phyloP scores from a whole-genome alignment of 2,888 invertebrate genomes.

The Drosophila testacea region DNA sequence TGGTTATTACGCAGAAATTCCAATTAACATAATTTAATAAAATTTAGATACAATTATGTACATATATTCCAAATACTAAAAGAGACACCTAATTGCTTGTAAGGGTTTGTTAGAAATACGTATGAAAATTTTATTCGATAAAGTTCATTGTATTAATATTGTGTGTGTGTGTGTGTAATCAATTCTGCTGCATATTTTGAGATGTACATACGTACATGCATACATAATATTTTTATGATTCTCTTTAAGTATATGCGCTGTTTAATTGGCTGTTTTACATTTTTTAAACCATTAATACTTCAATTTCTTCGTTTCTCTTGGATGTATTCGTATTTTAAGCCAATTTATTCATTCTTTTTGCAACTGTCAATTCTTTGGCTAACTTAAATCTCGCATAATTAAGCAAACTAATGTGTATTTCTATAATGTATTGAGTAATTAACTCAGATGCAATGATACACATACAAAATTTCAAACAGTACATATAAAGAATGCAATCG shows the following conservation, averaged over 20 bases:
- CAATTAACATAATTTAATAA: conserved; percentile 7
- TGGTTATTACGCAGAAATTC: conserved; percentile 13
- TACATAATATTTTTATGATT: conserved; percentile 10
- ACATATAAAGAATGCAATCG: conserved; percentile 45
- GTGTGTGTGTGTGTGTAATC: conserved; percentile 39
- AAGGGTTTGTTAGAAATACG: conserved; percentile 76
- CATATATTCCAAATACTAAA: background rate
- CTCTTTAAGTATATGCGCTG: conserved; percentile 28
- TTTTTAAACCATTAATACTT: conserved; percentile 35
- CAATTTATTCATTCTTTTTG: conserved; percentile 58
- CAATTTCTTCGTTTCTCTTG: conserved; percentile 15
- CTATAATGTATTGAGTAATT: conserved; percentile 24
- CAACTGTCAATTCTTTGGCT: conserved; percentile 74
- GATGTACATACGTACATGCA: conserved; percentile 16
- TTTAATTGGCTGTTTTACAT: conserved; percentile 35
- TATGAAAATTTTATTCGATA: conserved; percentile 81
- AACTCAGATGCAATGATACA: conserved; percentile 35
- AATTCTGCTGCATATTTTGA: conserved; percentile 17
- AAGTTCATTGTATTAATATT: conserved; percentile 76
- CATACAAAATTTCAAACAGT: conserved; percentile 36
- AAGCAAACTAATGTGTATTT: conserved; percentile 42
- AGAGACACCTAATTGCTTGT: conserved; percentile 15
- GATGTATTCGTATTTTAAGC: conserved; percentile 61
- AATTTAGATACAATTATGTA: conserved; percentile 1
- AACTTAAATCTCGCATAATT: conserved; percentile 61